A percentile compares a stretch with the other conserved stretches of the same genome.
Conservation (phyloP, 2,888 invertebrate genomes). For the Coremacera marginata region DNA sequence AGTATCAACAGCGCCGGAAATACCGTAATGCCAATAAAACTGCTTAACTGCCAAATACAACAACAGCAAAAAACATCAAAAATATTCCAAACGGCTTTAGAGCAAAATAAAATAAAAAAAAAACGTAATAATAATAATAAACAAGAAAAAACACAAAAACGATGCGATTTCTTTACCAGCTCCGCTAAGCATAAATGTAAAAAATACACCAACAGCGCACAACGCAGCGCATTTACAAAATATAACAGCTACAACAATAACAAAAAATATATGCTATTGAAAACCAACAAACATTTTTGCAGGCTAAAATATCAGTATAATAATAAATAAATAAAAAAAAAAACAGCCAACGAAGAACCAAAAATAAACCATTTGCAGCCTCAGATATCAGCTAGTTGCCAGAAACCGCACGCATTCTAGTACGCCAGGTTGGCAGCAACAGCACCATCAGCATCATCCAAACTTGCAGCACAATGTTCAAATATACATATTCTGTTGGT, state of each 20-base stretch:
- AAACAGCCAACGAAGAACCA: neutral
- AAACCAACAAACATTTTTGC: too few species aligned
- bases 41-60: neutral
- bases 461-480: too few species aligned
- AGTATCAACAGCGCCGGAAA: constrained; percentile 6
- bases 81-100: neutral
- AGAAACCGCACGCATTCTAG: constrained; percentile 12
- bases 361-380: neutral
- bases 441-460: too few species aligned
- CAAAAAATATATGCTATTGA: too few species aligned
- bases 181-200: too few species aligned
- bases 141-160: neutral
- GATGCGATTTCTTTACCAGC: too few species aligned
- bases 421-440: neutral
- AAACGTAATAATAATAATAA: neutral
- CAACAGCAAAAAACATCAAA: neutral
- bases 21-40: neutral
- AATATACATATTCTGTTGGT: neutral
- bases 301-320: too few species aligned
- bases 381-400: constrained; percentile 11
- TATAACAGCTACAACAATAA: too few species aligned
- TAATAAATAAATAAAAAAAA: too few species aligned
- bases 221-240: too few species aligned
- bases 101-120: neutral
- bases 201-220: too few species aligned